Percentiles rank a stretch among this genome's conserved stretches.
phyloP scores from a whole-genome alignment of 30 jellyfish, hydroid and myxozoan species.

The Cassiopea xamachana region DNA sequence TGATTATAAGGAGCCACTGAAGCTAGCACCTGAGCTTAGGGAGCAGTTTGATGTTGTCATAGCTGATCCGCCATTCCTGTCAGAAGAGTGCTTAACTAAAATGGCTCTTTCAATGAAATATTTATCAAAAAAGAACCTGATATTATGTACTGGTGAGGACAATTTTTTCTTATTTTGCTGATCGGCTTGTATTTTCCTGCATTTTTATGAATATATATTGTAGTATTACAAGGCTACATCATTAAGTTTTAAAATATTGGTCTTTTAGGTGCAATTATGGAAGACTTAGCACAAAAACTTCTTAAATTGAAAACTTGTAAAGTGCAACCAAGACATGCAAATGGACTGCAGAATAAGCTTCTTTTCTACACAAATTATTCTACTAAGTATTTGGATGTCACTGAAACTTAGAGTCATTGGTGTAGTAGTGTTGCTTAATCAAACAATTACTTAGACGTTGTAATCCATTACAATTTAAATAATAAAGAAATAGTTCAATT shows the following conservation, averaged over 20 bases:
- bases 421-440: no score
- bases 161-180: background rate
- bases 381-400: background rate
- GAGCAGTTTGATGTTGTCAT: slow-evolving; percentile 14
- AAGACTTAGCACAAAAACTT: slow-evolving; percentile 1
- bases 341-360: slow-evolving; percentile 18
- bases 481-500: no score
- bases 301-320: slow-evolving; percentile 5
- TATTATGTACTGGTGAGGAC: slow-evolving; percentile 36
- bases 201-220: no score
- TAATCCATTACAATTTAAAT: no score
- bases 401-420: background rate
- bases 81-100: slow-evolving; percentile 29
- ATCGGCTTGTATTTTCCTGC: background rate
- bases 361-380: slow-evolving; percentile 10
- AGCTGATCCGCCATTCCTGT: slow-evolving; percentile 41
- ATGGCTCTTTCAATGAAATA: slow-evolving; percentile 7
- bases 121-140: slow-evolving; percentile 9
- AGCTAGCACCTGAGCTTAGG: background rate
- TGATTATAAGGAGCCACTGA: slow-evolving; percentile 43
- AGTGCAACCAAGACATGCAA: slow-evolving; percentile 25
- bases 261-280: slow-evolving; percentile 37
- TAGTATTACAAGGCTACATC: background rate
- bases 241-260: background rate
- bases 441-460: no score